Percentiles rank a stretch among this genome's conserved stretches.
These are phyloP conservation scores for Triplophysa yarkandensis DNA, from an alignment of 2,797 vertebrate genomes.

Conservation along the genomic window DNA sequence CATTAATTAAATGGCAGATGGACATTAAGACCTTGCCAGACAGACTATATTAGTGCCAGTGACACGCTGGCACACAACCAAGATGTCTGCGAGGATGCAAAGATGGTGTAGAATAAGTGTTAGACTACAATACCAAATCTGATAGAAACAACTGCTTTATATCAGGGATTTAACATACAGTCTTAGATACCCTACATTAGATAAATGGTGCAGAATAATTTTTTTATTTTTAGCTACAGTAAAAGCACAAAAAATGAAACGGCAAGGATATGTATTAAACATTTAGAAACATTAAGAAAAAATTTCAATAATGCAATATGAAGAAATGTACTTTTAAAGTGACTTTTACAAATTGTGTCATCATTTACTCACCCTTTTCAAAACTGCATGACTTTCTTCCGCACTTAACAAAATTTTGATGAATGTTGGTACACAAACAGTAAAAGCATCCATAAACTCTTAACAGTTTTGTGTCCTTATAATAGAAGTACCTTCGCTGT, in stretches of 20 bases:
- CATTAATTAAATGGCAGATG: slow-evolving; percentile 36
- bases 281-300: background rate
- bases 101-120: background rate
- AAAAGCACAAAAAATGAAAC: background rate
- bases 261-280: background rate
- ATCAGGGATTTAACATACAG: background rate
- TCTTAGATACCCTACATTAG: background rate
- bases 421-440: too few relatives aligned
- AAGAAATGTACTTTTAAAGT: background rate
- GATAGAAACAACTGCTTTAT: background rate
- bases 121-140: background rate
- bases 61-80: slow-evolving; percentile 39
- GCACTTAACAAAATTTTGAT: too few relatives aligned
- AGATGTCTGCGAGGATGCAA: slow-evolving; percentile 16
- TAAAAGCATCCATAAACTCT: too few relatives aligned
- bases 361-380: too few relatives aligned
- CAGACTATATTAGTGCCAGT: slow-evolving; percentile 37
- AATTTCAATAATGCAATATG: background rate
- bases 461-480: too few relatives aligned
- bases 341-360: too few relatives aligned
- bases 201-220: background rate
- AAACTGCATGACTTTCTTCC: too few relatives aligned
- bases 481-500: too few relatives aligned
- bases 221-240: background rate
- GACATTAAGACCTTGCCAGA: slow-evolving; percentile 7